Base-by-base conservation (phyloP, 1,140 invertebrate species). In the Campoletis sonorensis region DNA sequence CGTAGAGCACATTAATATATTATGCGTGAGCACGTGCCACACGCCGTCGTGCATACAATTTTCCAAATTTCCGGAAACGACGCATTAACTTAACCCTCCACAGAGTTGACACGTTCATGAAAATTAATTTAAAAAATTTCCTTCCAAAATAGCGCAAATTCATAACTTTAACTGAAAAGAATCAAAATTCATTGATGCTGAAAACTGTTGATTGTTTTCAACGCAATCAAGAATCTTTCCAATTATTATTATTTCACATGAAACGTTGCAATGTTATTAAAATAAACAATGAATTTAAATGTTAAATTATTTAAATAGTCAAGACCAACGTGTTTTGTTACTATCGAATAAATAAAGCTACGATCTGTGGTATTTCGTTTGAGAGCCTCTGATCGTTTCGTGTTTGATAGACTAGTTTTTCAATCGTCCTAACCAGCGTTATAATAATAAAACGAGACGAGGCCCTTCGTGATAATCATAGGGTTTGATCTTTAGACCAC, bases 11-110 rank as follows among this genome's bases (percentile, higher is more conserved):
- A 67, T 67, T 23, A 67, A 67, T 72, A 80, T 72, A 27, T 80
- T 82, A 84, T 84, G 83, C 81, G 61, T n/a, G 11, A 80, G 81
- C 83, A 84, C 81, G 83, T 78, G 81, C 64, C 58, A 64, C 79
- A 13, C 79, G 45, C 58, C 68, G 80, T 51, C 75, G 51, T 70
- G 83, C 79, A 79, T 81, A 87, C 79, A 37, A 84, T 84, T 84
- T 82, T 72, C 84, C 45, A 88, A 86, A 86, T 87, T 87, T 85
- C 79, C 82, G 83, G 82, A 88, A 87, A 75, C 64, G 18, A 33
- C 49, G 45, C 26, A 75, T 81, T 82, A 75, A 82, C 78, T 77
- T 67, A 15, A 26, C 16, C 15, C 15, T 27, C 15, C 51, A 61
- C 33, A 45, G 45, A 81, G 85, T 40, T 21, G 51, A 70, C 72